These are phyloP conservation scores for Chiloscyllium plagiosum DNA, from an alignment of 2,113 vertebrate species.

Conservation along the genomic window DNA sequence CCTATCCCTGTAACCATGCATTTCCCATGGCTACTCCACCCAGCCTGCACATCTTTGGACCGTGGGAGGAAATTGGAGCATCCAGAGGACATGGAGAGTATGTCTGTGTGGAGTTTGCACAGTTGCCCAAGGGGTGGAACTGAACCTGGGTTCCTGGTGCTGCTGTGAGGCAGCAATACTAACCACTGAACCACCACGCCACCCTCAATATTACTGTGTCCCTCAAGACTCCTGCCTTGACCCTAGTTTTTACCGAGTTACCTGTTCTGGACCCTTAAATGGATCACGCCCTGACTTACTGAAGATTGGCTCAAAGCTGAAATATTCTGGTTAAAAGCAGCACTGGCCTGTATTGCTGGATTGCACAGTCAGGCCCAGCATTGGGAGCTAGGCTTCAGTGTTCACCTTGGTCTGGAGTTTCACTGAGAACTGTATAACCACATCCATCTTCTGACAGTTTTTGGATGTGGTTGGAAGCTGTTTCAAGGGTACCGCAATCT, in stretches of 20 bases:
- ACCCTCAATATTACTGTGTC: no score
- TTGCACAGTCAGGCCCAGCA: background rate
- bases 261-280: background rate
- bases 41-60: no score
- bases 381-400: background rate
- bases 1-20: no score
- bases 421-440: background rate
- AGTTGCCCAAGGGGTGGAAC: no score
- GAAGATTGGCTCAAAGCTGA: no score
- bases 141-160: no score
- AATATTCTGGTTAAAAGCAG: background rate
- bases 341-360: background rate
- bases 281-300: background rate
- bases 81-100: no score
- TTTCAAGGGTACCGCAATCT: background rate
- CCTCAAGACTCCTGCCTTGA: background rate
- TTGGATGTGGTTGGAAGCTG: background rate
- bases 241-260: background rate
- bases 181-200: no score
- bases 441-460: background rate
- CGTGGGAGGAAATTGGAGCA: no score
- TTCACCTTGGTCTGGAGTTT: background rate
- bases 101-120: no score
- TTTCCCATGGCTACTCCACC: no score
- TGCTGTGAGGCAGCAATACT: no score